A percentile compares a stretch with the other conserved stretches of the same genome.
Evolutionary conservation across 2,797 vertebrate species (phyloP).

Genomic region (Peromyscus attwateri): DNA sequence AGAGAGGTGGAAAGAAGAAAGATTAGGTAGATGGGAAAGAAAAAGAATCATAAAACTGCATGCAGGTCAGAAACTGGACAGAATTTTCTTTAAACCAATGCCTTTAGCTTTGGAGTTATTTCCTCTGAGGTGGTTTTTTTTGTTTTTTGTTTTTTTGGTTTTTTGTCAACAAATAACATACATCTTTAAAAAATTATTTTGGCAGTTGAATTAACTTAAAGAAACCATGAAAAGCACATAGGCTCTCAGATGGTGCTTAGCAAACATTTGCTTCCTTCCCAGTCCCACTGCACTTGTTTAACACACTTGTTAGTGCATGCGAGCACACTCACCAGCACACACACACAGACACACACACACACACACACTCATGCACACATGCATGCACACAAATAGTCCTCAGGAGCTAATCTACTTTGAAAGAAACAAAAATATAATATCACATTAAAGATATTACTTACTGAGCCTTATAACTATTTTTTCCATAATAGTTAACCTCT

Average conservation of each 20-base stretch:
- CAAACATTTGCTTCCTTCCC: conserved; percentile 7
- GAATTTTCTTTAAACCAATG: not conserved
- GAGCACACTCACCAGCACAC: not conserved
- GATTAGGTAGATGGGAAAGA: not conserved
- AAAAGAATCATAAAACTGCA: not conserved
- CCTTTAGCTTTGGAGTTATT: not conserved
- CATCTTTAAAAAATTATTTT: conserved; percentile 19
- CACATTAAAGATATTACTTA: not conserved
- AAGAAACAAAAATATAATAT: conserved; percentile 5
- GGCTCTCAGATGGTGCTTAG: not conserved
- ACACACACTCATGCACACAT: not conserved
- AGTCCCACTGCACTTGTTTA: not conserved
- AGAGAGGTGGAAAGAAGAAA: not conserved
- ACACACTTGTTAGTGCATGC: not conserved
- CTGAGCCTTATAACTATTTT: not conserved
- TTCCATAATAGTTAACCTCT: not conserved
- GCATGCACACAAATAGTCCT: not conserved
- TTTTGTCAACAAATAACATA: not conserved
- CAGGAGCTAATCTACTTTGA: conserved; percentile 7
- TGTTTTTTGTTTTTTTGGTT: not conserved
- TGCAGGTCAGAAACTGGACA: not conserved
- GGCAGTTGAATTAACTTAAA: conserved; percentile 44
- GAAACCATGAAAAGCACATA: not conserved
- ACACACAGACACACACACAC: not conserved
- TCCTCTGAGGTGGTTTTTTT: not conserved